A percentile compares a stretch with the other conserved stretches of the same genome.
phyloP scores from a whole-genome alignment of 2,113 vertebrate genomes.

The Stegastes partitus region DNA sequence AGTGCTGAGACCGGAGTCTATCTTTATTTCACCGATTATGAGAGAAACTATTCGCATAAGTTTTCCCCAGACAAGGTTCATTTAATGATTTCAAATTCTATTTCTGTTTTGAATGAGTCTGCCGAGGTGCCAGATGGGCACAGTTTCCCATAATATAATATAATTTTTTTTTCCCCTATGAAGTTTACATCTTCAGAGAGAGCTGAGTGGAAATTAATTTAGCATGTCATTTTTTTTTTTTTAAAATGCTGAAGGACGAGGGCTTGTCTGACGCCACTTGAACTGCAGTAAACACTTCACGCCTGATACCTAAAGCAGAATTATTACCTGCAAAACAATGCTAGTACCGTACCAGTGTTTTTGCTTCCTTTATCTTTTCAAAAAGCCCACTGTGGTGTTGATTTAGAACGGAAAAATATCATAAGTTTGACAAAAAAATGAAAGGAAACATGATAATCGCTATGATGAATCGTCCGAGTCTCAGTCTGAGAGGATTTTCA shows the following conservation, averaged over 20 bases:
- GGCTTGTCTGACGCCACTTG: background rate
- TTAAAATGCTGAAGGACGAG: conserved; percentile 3
- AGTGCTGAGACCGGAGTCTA: background rate
- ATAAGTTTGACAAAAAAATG: background rate
- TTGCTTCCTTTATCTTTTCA: conserved; percentile 14
- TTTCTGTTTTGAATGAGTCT: conserved; percentile 30
- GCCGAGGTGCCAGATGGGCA: conserved; percentile 39
- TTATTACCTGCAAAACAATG: conserved; percentile 17
- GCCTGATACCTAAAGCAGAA: conserved; percentile 24
- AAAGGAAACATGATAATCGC: background rate
- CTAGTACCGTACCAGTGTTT: conserved; percentile 5
- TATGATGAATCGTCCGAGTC: background rate
- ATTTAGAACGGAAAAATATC: background rate
- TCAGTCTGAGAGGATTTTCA: background rate
- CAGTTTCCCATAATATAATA: conserved; percentile 31
- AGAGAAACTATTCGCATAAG: conserved; percentile 28
- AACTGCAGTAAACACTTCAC: conserved; percentile 31
- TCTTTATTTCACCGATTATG: conserved; percentile 30
- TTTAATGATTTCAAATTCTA: conserved; percentile 48
- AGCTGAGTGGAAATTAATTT: conserved; percentile 26
- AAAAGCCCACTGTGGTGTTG: background rate
- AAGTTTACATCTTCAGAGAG: conserved; percentile 33
- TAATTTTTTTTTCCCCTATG: background rate
- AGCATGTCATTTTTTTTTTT: background rate
- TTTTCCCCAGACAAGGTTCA: conserved; percentile 16